Evolutionary conservation across 2,888 invertebrate species (phyloP), one percentile per base, ranked within the genome.

Genomic region (Leistus spinibarbis): DNA sequence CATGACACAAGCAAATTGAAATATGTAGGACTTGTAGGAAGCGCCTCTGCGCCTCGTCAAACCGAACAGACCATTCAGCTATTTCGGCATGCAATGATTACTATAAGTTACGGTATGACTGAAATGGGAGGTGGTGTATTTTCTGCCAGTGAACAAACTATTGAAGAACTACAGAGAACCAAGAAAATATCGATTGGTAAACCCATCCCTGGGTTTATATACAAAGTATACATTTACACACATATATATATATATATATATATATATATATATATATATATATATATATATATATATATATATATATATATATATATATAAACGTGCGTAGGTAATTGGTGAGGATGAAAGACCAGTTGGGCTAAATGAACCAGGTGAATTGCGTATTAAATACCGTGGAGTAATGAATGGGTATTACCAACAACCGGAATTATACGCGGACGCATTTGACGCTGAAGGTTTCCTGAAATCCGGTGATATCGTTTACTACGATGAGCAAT

Each of bases 381-480:
- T 88, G 17, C 87, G 86, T 86, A n/a, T 87, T 1, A 86, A 85
- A 80, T 87, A 78, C 64, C 17, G 10, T 17, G 54, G 54, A 13
- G 17, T 66, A 22, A 78, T 81, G 62, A 77, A 87, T 85, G 85
- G 82, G 10, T 87, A 87, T 78, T 85, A 85, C 77, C 84, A 83
- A 69, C 84, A 86, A 71, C 82, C 84, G 1, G 77, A 82, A 66
- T 84, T 82, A 0, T 87, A 87, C 0, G 80, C 79, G 23, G 84
- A 85, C 54, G 78, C 83, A 0, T 82, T 86, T 54, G 79, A 83
- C 0, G 82, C 83, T 63, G 85, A 82, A 23, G 80, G 84, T 1
- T 87, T 86, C 85, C 81, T 86, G 62, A 86, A 84, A 77, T 84
- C 86, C 9, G 87, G 87, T 0, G 87, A 87, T 67, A 81, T 86